These are phyloP conservation scores for Epizoanthus illoricatus DNA, from an alignment of 92 coral and sea anemone genomes.

Conservation along the genomic window DNA sequence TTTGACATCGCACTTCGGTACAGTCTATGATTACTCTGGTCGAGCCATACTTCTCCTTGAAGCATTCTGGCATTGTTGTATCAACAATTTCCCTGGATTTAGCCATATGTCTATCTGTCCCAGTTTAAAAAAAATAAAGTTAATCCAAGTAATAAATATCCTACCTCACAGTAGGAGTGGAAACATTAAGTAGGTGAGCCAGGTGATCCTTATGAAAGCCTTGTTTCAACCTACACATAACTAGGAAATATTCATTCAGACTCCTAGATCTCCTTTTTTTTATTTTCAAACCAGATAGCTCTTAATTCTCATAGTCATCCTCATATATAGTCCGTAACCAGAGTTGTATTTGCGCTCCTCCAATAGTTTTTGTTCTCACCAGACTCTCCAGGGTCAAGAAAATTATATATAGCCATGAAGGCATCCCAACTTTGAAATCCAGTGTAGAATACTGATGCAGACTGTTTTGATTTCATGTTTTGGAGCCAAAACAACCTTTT, in stretches of 20 bases:
- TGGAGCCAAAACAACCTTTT: conserved; percentile 26
- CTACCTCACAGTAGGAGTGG: conserved; percentile 54
- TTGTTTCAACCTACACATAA: conserved; percentile 66
- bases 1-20: conserved; percentile 55
- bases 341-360: conserved; percentile 20
- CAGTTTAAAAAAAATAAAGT: conserved; percentile 54
- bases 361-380: conserved; percentile 38
- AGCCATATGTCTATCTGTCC: conserved; percentile 54
- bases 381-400: conserved; percentile 30
- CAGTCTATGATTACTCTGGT: conserved; percentile 57
- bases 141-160: conserved; percentile 57
- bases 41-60: conserved; percentile 43
- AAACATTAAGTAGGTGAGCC: conserved; percentile 49
- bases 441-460: conserved; percentile 35
- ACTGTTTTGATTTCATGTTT: conserved; percentile 17
- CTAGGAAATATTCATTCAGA: conserved; percentile 51
- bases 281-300: no score
- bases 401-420: conserved; percentile 33
- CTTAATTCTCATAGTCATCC: no score
- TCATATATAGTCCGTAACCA: no score
- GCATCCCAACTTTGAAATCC: conserved; percentile 45
- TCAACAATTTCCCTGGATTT: conserved; percentile 51
- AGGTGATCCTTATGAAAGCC: conserved; percentile 58
- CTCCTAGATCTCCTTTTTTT: conserved; percentile 46
- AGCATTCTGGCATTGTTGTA: conserved; percentile 59